phyloP scores from a whole-genome alignment of 2,113 vertebrate species.

The Australoheros scitulus region DNA sequence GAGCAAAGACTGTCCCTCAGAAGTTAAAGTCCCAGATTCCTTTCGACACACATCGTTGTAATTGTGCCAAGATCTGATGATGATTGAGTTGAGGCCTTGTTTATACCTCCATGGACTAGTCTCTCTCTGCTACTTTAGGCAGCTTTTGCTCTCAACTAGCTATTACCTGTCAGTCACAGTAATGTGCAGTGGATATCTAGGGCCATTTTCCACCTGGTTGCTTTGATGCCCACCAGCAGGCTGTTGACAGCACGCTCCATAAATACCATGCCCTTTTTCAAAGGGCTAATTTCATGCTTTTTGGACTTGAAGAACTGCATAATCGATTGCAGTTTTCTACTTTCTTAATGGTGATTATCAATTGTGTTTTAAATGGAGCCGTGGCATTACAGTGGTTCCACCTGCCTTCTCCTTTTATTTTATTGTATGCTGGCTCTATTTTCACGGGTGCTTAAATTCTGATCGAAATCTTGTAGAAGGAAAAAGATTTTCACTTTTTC shows the following conservation, averaged over 20 bases:
- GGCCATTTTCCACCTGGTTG: constrained; percentile 71
- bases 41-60: constrained; percentile 13
- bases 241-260: constrained; percentile 50
- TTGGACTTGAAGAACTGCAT: constrained; percentile 64
- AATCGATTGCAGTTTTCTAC: constrained; percentile 69
- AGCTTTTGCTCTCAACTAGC: constrained; percentile 46
- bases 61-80: constrained; percentile 37
- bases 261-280: constrained; percentile 37
- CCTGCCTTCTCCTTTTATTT: constrained; percentile 30
- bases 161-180: constrained; percentile 71
- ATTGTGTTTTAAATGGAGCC: constrained; percentile 46
- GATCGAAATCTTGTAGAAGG: constrained; percentile 39
- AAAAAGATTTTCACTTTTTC: neutral
- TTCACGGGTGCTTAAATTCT: constrained; percentile 53
- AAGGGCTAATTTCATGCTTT: constrained; percentile 78
- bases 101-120: constrained; percentile 21
- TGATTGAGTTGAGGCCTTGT: constrained; percentile 20
- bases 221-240: constrained; percentile 57
- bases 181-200: constrained; percentile 54
- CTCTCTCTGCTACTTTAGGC: constrained; percentile 30
- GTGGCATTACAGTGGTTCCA: neutral
- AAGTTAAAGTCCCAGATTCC: neutral
- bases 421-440: constrained; percentile 44
- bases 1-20: constrained; percentile 13
- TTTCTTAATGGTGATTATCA: constrained; percentile 61